These are phyloP conservation scores for Tipula lateralis DNA, from an alignment of 2,888 invertebrate species.

Conservation along the genomic window DNA sequence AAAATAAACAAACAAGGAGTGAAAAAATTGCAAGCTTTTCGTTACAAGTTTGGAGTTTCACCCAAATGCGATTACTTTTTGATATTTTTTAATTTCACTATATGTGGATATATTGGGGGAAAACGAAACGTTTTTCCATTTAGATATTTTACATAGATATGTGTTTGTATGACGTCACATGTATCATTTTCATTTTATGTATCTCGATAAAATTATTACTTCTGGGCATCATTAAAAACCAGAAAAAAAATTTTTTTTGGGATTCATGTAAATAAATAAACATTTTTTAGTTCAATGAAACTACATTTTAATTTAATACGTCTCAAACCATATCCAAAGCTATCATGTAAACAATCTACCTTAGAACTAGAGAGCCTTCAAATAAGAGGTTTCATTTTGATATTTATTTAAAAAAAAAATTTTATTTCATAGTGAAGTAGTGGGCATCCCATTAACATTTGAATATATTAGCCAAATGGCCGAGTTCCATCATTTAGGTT, in stretches of 20 bases:
- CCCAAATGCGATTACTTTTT: neutral
- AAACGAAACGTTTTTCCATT: neutral
- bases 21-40: neutral
- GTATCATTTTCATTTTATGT: neutral
- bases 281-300: neutral
- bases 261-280: neutral
- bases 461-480: too few relatives aligned
- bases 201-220: neutral
- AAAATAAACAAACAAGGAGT: neutral
- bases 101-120: neutral
- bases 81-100: neutral
- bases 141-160: neutral
- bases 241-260: neutral
- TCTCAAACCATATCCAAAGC: neutral
- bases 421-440: too few relatives aligned
- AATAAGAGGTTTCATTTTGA: too few relatives aligned
- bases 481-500: too few relatives aligned
- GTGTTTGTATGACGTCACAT: neutral
- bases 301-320: neutral
- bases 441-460: too few relatives aligned
- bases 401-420: too few relatives aligned
- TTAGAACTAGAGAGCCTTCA: neutral
- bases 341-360: neutral
- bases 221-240: constrained; percentile 14
- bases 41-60: too few relatives aligned